phyloP scores from a whole-genome alignment of 2,113 vertebrate species.

The Sterrhoptilus dennistouni region DNA sequence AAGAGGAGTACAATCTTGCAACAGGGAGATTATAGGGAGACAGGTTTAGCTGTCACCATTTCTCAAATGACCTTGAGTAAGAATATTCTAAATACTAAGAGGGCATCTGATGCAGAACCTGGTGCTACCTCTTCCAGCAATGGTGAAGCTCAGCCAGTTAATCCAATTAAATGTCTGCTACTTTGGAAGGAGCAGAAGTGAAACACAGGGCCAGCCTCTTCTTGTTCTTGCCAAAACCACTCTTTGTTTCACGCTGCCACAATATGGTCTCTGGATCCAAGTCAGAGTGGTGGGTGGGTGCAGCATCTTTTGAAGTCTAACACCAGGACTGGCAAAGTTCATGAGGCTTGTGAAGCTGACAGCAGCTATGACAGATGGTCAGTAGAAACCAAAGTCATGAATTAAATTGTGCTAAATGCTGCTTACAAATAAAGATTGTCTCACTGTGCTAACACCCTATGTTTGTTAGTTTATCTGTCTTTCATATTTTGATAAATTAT shows the following conservation, averaged over 20 bases:
- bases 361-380: slow-evolving; percentile 51
- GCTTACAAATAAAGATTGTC: not conserved
- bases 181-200: not conserved
- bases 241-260: not conserved
- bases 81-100: not conserved
- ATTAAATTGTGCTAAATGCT: slow-evolving; percentile 35
- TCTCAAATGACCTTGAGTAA: not conserved
- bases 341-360: not conserved
- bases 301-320: slow-evolving; percentile 17
- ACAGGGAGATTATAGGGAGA: not conserved
- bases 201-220: not conserved
- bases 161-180: not conserved
- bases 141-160: not conserved
- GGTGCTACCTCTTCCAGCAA: not conserved
- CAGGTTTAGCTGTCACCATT: not conserved
- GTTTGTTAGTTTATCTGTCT: not conserved
- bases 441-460: not conserved
- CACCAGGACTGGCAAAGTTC: slow-evolving; percentile 33
- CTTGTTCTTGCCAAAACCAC: not conserved
- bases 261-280: not conserved
- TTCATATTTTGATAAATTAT: not conserved
- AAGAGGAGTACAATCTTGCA: not conserved
- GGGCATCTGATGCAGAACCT: not conserved
- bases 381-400: not conserved
- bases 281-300: not conserved